Evolutionary conservation across 2,113 vertebrate species (phyloP).

Genomic region (Myrmecobius fasciatus): DNA sequence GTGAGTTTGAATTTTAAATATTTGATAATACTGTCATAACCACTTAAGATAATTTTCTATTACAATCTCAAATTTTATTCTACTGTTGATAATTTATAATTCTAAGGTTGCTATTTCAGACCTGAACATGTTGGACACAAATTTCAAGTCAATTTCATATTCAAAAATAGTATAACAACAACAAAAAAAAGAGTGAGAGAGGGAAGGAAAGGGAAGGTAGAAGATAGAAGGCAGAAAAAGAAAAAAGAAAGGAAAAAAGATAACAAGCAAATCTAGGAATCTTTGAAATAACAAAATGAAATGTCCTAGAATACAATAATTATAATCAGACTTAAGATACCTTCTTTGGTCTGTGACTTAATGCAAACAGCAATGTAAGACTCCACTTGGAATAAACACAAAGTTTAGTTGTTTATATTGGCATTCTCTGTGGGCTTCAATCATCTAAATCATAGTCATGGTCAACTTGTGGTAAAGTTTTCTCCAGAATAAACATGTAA

Average conservation of each 20-base stretch:
- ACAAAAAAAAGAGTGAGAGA: not conserved
- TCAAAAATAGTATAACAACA: not conserved
- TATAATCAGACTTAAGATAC: not conserved
- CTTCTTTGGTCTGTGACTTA: constrained; percentile 5
- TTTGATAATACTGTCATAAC: not conserved
- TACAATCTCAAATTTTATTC: constrained; percentile 1
- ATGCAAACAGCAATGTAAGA: not conserved
- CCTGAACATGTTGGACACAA: not conserved
- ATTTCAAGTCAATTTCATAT: not conserved
- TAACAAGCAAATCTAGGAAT: not conserved
- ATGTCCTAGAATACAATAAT: constrained; percentile 6
- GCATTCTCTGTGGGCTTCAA: not conserved
- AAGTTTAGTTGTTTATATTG: not conserved
- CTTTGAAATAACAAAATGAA: constrained; percentile 7
- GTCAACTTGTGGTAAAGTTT: not conserved
- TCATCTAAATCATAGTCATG: not conserved
- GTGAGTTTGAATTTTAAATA: constrained; percentile 32
- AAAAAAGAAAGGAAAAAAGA: not conserved
- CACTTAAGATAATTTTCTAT: constrained; percentile 1
- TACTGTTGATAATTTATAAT: not conserved
- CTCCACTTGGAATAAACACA: not conserved
- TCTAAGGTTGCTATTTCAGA: constrained; percentile 5
- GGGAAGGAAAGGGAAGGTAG: not conserved
- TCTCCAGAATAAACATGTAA: not conserved
- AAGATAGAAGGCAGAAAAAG: too few relatives aligned